Percentiles rank a stretch among this genome's conserved stretches.
Conservation (phyloP, 1,140 invertebrate species). For the Cephus cinctus region DNA sequence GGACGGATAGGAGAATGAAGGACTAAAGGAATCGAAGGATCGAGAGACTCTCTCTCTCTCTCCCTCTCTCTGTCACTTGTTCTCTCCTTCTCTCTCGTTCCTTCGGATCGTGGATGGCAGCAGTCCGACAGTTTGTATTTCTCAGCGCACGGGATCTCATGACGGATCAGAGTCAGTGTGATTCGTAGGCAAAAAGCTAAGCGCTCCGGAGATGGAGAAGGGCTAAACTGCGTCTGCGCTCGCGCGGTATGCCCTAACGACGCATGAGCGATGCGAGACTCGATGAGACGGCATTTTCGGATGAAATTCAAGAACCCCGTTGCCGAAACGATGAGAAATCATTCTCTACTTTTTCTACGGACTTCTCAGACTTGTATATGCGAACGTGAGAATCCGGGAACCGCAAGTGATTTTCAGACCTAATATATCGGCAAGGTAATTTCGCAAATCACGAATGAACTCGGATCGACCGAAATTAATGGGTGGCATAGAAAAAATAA, state of each 20-base stretch:
- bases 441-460: no score
- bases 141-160: constrained; percentile 14
- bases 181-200: constrained; percentile 26
- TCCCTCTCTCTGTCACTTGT: no score
- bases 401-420: no score
- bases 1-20: constrained; percentile 24
- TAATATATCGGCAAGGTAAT: no score
- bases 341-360: constrained; percentile 1
- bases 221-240: constrained; percentile 31
- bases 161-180: constrained; percentile 12
- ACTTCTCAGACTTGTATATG: constrained; percentile 10
- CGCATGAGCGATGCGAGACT: constrained; percentile 43
- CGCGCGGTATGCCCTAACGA: constrained; percentile 42
- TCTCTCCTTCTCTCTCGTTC: no score
- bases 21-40: constrained; percentile 25
- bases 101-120: no score
- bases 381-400: no score
- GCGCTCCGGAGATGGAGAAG: constrained; percentile 20
- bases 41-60: no score
- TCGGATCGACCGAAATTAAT: no score
- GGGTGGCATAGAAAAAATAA: no score
- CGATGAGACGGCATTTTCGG: constrained; percentile 46
- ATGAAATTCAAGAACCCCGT: constrained; percentile 24
- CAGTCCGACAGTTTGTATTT: constrained; percentile 23
- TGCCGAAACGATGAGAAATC: constrained; percentile 1